Evolutionary conservation across 1,140 invertebrate species (phyloP).

Genomic region (Scaptomyza pallida): DNA sequence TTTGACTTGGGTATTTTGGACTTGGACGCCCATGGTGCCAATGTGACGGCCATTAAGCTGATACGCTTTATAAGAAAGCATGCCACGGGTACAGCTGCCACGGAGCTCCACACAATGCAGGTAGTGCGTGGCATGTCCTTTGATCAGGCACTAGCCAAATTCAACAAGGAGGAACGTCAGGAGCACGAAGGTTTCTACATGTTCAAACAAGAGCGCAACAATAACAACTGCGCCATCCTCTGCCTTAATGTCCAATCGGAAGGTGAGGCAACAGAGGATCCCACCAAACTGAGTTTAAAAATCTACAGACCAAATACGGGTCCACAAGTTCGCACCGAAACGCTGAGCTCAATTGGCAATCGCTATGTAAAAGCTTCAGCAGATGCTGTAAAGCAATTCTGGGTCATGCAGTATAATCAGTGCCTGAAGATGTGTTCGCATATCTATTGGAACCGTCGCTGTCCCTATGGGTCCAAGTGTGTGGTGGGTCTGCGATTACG

Average conservation of each 20-base stretch:
- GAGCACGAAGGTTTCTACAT: conserved; percentile 60
- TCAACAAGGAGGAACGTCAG: conserved; percentile 32
- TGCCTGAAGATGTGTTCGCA: conserved; percentile 57
- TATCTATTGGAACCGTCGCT: conserved; percentile 51
- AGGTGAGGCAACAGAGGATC: not conserved
- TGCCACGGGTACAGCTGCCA: conserved; percentile 94
- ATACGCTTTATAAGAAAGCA: conserved; percentile 92
- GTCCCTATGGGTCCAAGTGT: conserved; percentile 42
- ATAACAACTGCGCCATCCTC: conserved; percentile 56
- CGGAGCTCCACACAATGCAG: conserved; percentile 94
- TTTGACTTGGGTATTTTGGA: conserved; percentile 97
- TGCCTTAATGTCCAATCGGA: conserved; percentile 30
- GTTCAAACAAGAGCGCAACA: conserved; percentile 42
- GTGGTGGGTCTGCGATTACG: conserved; percentile 57
- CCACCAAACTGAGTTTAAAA: conserved; percentile 42
- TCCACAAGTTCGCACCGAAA: conserved; percentile 58
- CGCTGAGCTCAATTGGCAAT: conserved; percentile 31
- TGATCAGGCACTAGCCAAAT: conserved; percentile 92
- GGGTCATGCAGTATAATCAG: conserved; percentile 50
- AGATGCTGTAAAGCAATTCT: conserved; percentile 32
- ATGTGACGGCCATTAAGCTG: conserved; percentile 90
- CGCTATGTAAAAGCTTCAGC: conserved; percentile 51
- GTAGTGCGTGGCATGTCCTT: conserved; percentile 94
- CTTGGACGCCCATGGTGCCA: conserved; percentile 94
- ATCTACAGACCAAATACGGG: conserved; percentile 66